Conservation (phyloP, 2,113 vertebrate species). For the Myrmophylax atrothorax region DNA sequence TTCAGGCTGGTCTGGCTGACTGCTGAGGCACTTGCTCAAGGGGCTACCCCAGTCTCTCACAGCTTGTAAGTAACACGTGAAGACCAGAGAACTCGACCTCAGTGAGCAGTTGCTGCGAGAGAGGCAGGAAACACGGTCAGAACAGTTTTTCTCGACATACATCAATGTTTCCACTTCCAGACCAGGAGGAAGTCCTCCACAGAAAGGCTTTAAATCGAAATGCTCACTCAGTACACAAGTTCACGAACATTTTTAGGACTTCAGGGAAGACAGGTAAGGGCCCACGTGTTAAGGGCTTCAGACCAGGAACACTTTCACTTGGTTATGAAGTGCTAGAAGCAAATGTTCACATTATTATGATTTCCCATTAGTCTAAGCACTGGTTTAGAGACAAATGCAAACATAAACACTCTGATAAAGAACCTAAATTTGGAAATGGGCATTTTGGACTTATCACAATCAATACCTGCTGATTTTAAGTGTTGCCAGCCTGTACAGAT, state of each 20-base stretch:
- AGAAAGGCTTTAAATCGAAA: neutral
- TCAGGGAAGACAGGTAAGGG: neutral
- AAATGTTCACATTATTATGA: neutral
- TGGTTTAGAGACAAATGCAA: neutral
- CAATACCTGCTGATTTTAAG: neutral
- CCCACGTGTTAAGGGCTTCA: neutral
- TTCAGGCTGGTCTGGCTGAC: neutral
- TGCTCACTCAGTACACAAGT: neutral
- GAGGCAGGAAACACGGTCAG: constrained; percentile 16
- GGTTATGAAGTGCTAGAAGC: neutral
- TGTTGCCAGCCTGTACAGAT: neutral
- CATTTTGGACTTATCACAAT: neutral
- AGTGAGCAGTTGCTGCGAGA: neutral
- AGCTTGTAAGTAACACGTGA: neutral
- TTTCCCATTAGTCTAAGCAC: neutral
- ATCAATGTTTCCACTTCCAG: constrained; percentile 27
- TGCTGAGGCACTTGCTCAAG: neutral
- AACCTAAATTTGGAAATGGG: neutral
- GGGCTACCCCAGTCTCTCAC: neutral
- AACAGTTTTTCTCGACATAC: neutral
- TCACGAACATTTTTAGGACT: neutral
- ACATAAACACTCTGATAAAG: neutral
- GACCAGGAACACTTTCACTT: neutral
- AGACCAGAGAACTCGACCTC: neutral
- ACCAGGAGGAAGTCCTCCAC: neutral